Evolutionary conservation across 2,113 vertebrate genomes (phyloP).

Genomic region (Microcebus tavaratra): DNA sequence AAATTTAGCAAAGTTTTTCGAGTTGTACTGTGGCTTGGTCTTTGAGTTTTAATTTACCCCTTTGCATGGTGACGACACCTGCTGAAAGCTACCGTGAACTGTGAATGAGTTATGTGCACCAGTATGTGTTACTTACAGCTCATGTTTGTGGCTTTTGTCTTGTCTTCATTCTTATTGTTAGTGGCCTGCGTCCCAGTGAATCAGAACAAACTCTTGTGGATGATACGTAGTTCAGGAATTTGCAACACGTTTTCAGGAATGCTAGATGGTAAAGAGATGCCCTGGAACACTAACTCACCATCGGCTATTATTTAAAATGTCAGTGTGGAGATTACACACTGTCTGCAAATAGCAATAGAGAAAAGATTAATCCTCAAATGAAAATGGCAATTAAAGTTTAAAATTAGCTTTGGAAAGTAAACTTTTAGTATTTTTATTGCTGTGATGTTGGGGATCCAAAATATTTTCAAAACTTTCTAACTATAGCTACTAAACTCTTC

Average conservation of each 20-base stretch:
- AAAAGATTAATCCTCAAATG: slow-evolving; percentile 44
- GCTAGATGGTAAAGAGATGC: not conserved
- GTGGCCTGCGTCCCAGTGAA: not conserved
- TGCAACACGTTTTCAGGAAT: slow-evolving; percentile 16
- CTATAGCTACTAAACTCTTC: not conserved
- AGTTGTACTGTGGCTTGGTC: not conserved
- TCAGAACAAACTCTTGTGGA: not conserved
- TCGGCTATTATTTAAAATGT: slow-evolving; percentile 34
- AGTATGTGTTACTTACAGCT: not conserved
- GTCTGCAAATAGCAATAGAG: slow-evolving; percentile 8
- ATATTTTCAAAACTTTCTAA: not conserved
- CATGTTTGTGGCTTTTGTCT: not conserved
- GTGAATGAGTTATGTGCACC: not conserved
- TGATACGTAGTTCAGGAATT: not conserved
- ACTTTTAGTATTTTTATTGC: slow-evolving; percentile 36
- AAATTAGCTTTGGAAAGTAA: slow-evolving; percentile 27
- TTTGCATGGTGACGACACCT: not conserved
- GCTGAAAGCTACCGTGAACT: not conserved
- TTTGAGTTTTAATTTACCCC: slow-evolving; percentile 18
- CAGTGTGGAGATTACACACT: not conserved
- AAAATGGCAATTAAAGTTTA: slow-evolving; percentile 47
- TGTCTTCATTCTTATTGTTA: not conserved
- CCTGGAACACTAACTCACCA: not conserved
- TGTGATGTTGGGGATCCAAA: not conserved
- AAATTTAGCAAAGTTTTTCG: slow-evolving; percentile 4